Evolutionary conservation across 2,113 vertebrate species (phyloP).

Genomic region (Camelus dromedarius): DNA sequence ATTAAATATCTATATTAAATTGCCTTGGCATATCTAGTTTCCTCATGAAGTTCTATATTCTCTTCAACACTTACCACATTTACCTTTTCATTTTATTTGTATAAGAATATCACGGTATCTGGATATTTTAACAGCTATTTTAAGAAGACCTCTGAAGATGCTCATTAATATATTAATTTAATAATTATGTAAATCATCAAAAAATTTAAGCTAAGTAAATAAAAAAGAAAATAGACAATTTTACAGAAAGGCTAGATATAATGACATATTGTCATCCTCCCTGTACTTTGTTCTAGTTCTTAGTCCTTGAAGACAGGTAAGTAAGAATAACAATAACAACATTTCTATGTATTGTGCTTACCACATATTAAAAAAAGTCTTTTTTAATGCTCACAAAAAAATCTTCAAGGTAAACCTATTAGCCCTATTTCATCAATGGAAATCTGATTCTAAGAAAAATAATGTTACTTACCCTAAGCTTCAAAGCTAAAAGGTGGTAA

Average conservation of each 20-base stretch:
- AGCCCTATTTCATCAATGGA: not conserved
- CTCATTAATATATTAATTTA: not conserved
- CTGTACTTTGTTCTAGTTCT: not conserved
- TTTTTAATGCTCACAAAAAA: not conserved
- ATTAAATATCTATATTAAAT: conserved; percentile 9
- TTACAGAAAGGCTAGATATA: not conserved
- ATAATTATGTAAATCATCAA: not conserved
- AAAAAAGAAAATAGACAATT: not conserved
- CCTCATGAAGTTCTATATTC: not conserved
- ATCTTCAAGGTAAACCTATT: not conserved
- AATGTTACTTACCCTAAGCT: not conserved
- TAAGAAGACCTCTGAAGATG: not conserved
- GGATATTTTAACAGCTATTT: not conserved
- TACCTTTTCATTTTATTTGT: not conserved
- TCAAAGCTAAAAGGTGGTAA: not conserved
- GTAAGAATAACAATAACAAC: not conserved
- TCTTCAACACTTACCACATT: not conserved
- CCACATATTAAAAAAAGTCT: not conserved
- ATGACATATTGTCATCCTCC: not conserved
- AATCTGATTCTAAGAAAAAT: not conserved
- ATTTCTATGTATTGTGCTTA: not conserved
- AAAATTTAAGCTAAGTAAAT: not conserved
- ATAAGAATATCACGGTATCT: not conserved
- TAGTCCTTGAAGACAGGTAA: not conserved
- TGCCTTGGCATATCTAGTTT: not conserved